These are phyloP conservation scores for Sarcophaga rosellei DNA, from an alignment of 2,888 invertebrate genomes.

Conservation along the genomic window DNA sequence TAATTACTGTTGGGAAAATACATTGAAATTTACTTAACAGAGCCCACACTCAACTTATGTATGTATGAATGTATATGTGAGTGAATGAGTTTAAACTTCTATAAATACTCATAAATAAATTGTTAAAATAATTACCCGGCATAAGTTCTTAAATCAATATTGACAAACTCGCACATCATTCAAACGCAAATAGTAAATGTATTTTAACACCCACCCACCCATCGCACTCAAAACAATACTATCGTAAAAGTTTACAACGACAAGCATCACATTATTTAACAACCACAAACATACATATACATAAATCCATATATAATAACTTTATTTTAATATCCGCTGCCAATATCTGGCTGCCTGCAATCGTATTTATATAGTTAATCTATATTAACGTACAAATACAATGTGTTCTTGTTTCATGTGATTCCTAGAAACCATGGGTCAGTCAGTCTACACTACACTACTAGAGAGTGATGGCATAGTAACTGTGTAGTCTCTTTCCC, in stretches of 20 bases:
- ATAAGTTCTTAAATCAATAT: conserved; percentile 56
- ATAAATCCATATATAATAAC: conserved; percentile 19
- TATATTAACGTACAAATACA: background rate
- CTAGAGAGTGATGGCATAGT: background rate
- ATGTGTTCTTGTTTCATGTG: conserved; percentile 5
- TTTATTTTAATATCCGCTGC: conserved; percentile 44
- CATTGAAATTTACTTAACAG: background rate
- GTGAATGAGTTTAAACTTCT: background rate
- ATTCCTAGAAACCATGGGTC: background rate
- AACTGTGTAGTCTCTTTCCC: background rate
- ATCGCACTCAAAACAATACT: background rate
- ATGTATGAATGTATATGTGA: too few species aligned
- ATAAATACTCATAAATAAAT: conserved; percentile 9
- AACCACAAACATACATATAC: background rate
- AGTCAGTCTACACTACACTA: background rate
- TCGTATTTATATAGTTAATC: conserved; percentile 49
- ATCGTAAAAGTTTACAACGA: conserved; percentile 24
- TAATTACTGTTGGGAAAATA: conserved; percentile 9
- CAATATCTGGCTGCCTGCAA: conserved; percentile 18
- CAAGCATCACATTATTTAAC: conserved; percentile 40
- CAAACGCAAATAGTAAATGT: background rate
- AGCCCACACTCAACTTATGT: background rate
- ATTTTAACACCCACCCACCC: background rate
- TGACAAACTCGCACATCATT: conserved; percentile 34
- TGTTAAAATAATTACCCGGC: conserved; percentile 57